These are phyloP conservation scores for Rhabdomys dilectus DNA, from an alignment of 2,113 vertebrate genomes.

Conservation along the genomic window DNA sequence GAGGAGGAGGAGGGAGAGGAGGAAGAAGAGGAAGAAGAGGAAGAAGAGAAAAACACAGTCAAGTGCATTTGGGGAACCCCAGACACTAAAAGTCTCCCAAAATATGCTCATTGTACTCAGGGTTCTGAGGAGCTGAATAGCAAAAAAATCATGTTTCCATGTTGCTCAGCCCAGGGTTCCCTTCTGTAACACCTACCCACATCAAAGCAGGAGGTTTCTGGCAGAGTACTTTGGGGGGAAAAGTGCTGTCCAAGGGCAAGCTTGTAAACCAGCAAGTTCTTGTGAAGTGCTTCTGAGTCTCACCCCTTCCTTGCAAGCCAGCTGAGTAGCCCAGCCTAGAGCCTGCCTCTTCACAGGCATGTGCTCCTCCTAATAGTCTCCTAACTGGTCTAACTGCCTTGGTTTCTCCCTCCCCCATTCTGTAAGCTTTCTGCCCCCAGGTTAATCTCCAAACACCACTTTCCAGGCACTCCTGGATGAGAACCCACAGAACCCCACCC, in stretches of 20 bases:
- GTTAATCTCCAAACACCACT: constrained; percentile 60
- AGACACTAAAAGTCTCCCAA: not conserved
- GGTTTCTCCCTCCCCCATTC: not conserved
- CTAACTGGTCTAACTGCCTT: constrained; percentile 57
- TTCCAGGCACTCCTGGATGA: constrained; percentile 39
- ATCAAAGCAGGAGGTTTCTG: constrained; percentile 56
- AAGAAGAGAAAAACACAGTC: not conserved
- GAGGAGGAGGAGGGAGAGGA: too few relatives aligned
- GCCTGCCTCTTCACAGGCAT: not conserved
- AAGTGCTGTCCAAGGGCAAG: constrained; percentile 42
- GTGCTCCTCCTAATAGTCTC: not conserved
- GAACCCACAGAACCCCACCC: not conserved
- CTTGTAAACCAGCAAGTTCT: constrained; percentile 63
- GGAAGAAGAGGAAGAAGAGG: too few relatives aligned
- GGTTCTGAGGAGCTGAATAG: constrained; percentile 37
- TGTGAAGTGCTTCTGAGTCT: constrained; percentile 53
- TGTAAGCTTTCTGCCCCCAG: not conserved
- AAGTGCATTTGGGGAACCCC: not conserved
- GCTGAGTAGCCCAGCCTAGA: not conserved
- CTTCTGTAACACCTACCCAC: constrained; percentile 55
- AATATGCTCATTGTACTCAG: not conserved
- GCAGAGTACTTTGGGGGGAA: constrained; percentile 45
- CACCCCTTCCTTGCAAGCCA: not conserved
- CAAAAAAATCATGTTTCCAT: not conserved
- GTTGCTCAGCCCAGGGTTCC: not conserved